Evolutionary conservation across 2,888 invertebrate genomes (phyloP).

Genomic region (Standfussiana lucernea): DNA sequence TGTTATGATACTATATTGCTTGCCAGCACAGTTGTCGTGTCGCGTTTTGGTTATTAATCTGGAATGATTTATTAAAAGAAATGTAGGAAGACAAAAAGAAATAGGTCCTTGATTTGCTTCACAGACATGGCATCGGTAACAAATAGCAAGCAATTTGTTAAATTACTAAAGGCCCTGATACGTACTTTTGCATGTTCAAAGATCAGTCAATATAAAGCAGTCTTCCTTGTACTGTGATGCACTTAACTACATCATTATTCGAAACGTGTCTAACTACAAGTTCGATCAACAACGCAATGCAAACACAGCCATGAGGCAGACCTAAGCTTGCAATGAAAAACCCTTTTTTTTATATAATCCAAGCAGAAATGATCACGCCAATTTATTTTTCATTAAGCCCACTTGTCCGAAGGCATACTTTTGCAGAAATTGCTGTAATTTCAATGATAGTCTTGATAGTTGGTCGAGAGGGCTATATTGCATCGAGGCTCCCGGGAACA

Average conservation of each 20-base stretch:
- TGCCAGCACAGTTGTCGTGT: constrained; percentile 42
- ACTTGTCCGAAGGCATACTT: constrained; percentile 38
- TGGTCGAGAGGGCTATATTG: constrained; percentile 74
- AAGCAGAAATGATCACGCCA: constrained; percentile 26
- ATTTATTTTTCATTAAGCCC: constrained; percentile 53
- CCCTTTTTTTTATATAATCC: constrained; percentile 20
- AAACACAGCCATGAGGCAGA: constrained; percentile 3
- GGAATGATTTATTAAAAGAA: not conserved
- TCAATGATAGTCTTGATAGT: constrained; percentile 64
- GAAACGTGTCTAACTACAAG: not conserved
- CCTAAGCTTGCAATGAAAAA: constrained; percentile 18
- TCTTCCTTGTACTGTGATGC: constrained; percentile 18
- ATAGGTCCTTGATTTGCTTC: not conserved
- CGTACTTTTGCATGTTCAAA: constrained; percentile 4
- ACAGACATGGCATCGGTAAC: not conserved
- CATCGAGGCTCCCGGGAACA: constrained; percentile 76
- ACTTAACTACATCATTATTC: constrained; percentile 18
- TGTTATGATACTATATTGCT: constrained; percentile 69
- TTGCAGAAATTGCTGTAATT: constrained; percentile 63
- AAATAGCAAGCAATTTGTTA: not conserved
- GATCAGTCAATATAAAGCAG: not conserved
- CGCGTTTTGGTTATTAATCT: constrained; percentile 34
- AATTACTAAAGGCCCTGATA: not conserved
- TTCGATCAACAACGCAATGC: constrained; percentile 5
- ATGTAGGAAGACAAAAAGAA: constrained; percentile 14